A percentile compares a stretch with the other conserved stretches of the same genome.
Evolutionary conservation across 2,797 vertebrate genomes (phyloP).

Genomic region (Lepus townsendii): DNA sequence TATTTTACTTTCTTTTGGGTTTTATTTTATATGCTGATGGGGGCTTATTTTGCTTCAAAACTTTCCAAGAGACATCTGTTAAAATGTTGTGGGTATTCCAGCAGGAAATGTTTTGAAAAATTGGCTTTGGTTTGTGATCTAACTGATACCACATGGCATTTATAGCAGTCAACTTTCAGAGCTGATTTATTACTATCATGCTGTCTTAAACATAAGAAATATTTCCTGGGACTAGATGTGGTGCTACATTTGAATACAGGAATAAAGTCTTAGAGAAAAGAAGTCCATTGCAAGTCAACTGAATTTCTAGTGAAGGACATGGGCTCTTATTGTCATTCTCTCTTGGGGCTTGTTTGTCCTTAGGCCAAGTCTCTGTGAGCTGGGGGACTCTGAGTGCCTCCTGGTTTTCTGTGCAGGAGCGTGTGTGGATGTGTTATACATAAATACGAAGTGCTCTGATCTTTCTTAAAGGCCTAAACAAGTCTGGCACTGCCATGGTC

Average conservation of each 20-base stretch:
- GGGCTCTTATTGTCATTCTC: conserved; percentile 35
- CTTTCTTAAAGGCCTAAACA: conserved; percentile 58
- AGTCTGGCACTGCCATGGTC: conserved; percentile 35
- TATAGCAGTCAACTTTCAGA: conserved; percentile 78
- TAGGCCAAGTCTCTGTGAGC: not conserved
- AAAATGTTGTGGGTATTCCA: conserved; percentile 83
- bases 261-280: conserved; percentile 37
- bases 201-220: conserved; percentile 74
- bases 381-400: conserved; percentile 38
- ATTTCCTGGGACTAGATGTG: conserved; percentile 43
- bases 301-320: not conserved
- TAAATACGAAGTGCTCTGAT: conserved; percentile 56
- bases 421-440: not conserved
- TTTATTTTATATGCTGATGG: conserved; percentile 83
- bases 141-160: conserved; percentile 84
- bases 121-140: conserved; percentile 83
- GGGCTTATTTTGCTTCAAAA: conserved; percentile 84
- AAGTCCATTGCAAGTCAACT: conserved; percentile 27
- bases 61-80: conserved; percentile 83
- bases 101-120: conserved; percentile 85
- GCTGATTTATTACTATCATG: conserved; percentile 69
- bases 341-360: conserved; percentile 9
- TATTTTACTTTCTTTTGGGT: conserved; percentile 78
- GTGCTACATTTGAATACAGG: conserved; percentile 23
- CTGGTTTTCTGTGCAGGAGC: conserved; percentile 28